A percentile compares a stretch with the other conserved stretches of the same genome.
Evolutionary conservation across 23 tunicate species (phyloP).

Genomic region (Phallusia fumigata): DNA sequence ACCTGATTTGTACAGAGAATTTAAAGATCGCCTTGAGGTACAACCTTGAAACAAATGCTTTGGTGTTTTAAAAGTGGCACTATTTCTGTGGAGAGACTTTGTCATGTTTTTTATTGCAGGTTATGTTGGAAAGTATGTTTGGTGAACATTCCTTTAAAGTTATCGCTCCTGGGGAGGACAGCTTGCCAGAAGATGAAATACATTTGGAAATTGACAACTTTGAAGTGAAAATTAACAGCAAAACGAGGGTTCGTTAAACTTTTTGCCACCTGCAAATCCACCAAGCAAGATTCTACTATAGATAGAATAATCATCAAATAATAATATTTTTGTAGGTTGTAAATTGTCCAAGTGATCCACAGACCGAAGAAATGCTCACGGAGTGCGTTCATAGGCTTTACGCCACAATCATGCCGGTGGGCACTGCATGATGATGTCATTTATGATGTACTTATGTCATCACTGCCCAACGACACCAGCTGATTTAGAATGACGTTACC

Average conservation of each 20-base stretch:
- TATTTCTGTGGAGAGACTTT: too few relatives aligned
- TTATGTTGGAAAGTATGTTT: constrained; percentile 90
- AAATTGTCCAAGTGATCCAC: constrained; percentile 47
- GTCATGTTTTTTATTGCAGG: constrained; percentile 27
- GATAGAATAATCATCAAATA: too few relatives aligned
- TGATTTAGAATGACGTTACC: too few relatives aligned
- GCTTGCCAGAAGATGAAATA: constrained; percentile 44
- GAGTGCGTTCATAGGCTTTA: constrained; percentile 67
- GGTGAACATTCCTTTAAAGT: constrained; percentile 77
- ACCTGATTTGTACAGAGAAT: constrained; percentile 80
- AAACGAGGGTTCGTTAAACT: constrained; percentile 57
- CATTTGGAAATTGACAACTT: constrained; percentile 36
- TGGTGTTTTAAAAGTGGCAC: too few relatives aligned
- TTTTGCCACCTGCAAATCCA: too few relatives aligned
- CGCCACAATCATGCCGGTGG: constrained; percentile 89
- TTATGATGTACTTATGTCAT: not conserved
- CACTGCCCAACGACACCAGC: too few relatives aligned
- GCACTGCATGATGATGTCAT: constrained; percentile 23
- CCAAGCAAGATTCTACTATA: too few relatives aligned
- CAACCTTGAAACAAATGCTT: not conserved
- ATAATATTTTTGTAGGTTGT: constrained; percentile 65
- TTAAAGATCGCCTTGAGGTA: constrained; percentile 77
- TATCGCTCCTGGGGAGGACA: constrained; percentile 58
- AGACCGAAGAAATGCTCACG: constrained; percentile 33
- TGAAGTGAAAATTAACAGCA: constrained; percentile 43